Conservation (phyloP, 2,113 vertebrate species). For the Sprattus sprattus region DNA sequence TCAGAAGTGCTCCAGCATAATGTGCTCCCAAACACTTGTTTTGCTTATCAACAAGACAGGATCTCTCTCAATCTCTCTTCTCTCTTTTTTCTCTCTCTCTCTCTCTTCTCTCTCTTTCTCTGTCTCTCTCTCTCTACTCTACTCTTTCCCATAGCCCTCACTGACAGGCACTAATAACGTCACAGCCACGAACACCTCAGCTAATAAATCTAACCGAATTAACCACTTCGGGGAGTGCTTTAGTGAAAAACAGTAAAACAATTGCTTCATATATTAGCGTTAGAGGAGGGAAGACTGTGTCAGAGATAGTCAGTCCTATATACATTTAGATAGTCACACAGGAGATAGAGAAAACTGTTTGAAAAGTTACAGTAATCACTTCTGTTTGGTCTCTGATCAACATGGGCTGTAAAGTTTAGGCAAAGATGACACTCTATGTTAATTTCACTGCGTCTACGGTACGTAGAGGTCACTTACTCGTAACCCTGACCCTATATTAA, state of each 20-base stretch:
- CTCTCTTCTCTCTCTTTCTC: background rate
- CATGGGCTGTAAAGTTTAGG: background rate
- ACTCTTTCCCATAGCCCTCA: background rate
- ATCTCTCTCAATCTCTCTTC: background rate
- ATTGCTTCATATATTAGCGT: slow-evolving; percentile 32
- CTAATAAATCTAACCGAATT: slow-evolving; percentile 49
- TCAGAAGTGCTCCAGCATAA: background rate
- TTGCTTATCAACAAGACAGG: background rate
- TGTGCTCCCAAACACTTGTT: background rate
- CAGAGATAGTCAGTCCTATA: slow-evolving; percentile 1
- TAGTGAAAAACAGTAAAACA: slow-evolving; percentile 39
- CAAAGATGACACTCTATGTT: background rate
- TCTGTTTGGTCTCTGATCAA: background rate
- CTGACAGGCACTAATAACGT: slow-evolving; percentile 1
- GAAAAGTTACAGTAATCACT: background rate
- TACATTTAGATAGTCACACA: no score
- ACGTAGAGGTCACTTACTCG: background rate
- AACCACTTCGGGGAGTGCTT: slow-evolving; percentile 48
- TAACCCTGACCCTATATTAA: background rate
- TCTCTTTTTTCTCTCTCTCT: background rate
- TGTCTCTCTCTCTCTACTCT: background rate
- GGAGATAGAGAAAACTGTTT: background rate
- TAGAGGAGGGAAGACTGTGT: slow-evolving; percentile 9
- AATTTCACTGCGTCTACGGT: background rate
- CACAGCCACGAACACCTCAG: slow-evolving; percentile 48